Evolutionary conservation across 2,797 vertebrate species (phyloP), one percentile per base, ranked within the genome.

Genomic region (Pangasius macronema): DNA sequence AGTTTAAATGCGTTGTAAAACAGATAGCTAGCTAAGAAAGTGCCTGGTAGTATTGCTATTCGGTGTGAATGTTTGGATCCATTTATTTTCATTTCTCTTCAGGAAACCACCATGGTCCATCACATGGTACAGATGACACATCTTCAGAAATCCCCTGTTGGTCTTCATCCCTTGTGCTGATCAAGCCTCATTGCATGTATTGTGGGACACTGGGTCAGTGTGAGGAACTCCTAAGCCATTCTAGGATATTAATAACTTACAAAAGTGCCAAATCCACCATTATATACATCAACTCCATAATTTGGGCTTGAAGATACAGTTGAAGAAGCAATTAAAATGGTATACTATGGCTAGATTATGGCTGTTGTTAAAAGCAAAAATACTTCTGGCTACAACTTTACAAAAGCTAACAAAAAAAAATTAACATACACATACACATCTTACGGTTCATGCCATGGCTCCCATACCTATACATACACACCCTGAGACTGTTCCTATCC

Each of bases 351-450:
- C 16, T 8, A 5, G 30, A 30, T 9, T 3, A 36, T 13, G 20
- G 42, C 57, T 46, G 20, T 4, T 13, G 27, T 27, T 57, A 61
- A 73, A 87, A 89, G 86, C 18, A 87, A 91, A 86, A 86, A 94
- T 93, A 91, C 92, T 89, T 80, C 83, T 85, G 22, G 85, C 85
- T 90, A 90, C 85, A 90, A 87, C 82, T 79, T 65, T 91, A 86
- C 91, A 92, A 93, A 93, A 93, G 85, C 90, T 76, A 86, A 70
- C 84, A 72, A 85, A 89, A 89, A 88, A 36, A 87, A 87, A 55
- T 39, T 36, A 20, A 85, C 82, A n/a, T 39, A 53, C 8, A 59
- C 27, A 18, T 51, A 53, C 7, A 59, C 27, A 18, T 51, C 27
- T 76, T 51, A 11, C 27, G 18, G 53, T 39, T 59, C 22, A 27